Base-by-base conservation (phyloP, 1,140 invertebrate species). In the Drosophila hydei region DNA sequence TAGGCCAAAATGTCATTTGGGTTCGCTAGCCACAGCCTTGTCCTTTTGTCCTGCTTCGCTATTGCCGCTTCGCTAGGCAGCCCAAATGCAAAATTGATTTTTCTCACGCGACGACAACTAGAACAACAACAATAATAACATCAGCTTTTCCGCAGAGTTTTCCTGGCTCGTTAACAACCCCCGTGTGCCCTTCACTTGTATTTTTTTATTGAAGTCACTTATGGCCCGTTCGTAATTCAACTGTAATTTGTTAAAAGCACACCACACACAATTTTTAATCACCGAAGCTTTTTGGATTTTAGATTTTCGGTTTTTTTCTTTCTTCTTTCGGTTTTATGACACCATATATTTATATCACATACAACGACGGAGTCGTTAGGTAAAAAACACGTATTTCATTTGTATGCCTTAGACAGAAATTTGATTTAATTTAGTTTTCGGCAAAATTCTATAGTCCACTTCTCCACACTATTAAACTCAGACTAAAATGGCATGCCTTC, bases 61-160 rank as follows among this genome's bases (percentile, higher is more conserved):
- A 12, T 38, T 19, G 54, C 27, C 38, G 40, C 42, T 42, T 54
- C 9, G 42, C 56, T 54, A 60, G 64, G 61, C 65, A 60, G 63
- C 50, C 30, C 54, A 51, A 71, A 78, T 77, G 78, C 78, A 89
- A 81, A 88, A 88, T 88, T 88, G 83, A 88, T 88, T 88, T 88
- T 88, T 88, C 83, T 88, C 83, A 88, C 83, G 83, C 84, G 89
- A 88, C 78, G 14, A 30, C 52, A 58, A 52, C 30, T 45, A 65
- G 62, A 58, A 16, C 60, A 59, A 80, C 74, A 61, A 40, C 54
- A 42, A 33, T 5, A 19, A 23, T 12, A 51, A 51, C 25, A 50
- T 45, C 61, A 65, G 59, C 45, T 84, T 84, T 83, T 65, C 69
- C 65, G 43, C 50, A 21, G 72, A 71, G 74, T 83, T 78, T 88